Percentiles rank a stretch among this genome's conserved stretches.
These are phyloP conservation scores for Penelope pileata DNA, from an alignment of 2,113 vertebrate species.

Conservation along the genomic window DNA sequence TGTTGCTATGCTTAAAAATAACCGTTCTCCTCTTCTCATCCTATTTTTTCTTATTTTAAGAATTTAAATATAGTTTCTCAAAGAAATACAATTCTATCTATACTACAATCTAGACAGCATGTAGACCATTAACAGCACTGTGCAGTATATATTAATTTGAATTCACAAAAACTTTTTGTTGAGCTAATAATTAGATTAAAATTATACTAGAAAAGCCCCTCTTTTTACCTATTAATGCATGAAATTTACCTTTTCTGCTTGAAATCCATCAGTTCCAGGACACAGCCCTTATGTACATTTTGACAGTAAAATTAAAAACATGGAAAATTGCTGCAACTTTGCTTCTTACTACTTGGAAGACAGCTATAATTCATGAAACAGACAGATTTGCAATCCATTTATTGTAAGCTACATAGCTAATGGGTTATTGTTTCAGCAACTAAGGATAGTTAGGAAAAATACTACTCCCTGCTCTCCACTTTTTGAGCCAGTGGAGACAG, in stretches of 20 bases:
- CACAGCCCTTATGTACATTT: conserved; percentile 56
- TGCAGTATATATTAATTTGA: conserved; percentile 22
- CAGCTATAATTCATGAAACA: conserved; percentile 57
- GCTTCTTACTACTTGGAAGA: conserved; percentile 66
- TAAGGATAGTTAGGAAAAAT: conserved; percentile 56
- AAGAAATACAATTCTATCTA: conserved; percentile 57
- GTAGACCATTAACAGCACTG: conserved; percentile 29
- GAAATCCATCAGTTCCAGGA: conserved; percentile 69
- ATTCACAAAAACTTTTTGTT: conserved; percentile 47
- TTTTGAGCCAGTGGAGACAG: conserved; percentile 43
- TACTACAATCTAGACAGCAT: conserved; percentile 30
- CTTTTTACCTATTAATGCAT: conserved; percentile 62
- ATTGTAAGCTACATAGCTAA: conserved; percentile 57
- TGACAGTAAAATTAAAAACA: conserved; percentile 76
- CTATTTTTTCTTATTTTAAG: conserved; percentile 1
- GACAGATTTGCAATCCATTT: conserved; percentile 57
- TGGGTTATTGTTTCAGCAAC: conserved; percentile 55
- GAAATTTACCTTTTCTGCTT: conserved; percentile 60
- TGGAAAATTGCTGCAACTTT: conserved; percentile 67
- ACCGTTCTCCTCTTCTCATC: background rate
- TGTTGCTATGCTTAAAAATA: conserved; percentile 33
- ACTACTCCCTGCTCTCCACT: conserved; percentile 30
- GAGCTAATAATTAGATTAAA: conserved; percentile 71
- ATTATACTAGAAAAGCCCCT: conserved; percentile 47
- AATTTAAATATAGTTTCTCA: conserved; percentile 43